Conservation (phyloP, 2,797 vertebrate genomes). For the Martes flavigula region DNA sequence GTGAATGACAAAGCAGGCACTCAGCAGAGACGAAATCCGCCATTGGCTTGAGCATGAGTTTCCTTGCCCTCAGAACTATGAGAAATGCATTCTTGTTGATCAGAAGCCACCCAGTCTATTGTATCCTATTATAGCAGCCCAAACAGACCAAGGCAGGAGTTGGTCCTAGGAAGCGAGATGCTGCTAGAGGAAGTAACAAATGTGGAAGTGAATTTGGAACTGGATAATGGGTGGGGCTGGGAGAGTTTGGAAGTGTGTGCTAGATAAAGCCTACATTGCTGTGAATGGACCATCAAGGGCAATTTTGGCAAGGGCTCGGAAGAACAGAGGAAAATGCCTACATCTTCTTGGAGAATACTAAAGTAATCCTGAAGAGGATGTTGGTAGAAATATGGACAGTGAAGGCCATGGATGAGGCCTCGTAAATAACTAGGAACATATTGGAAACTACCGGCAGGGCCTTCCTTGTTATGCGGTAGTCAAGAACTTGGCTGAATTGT, state of each 20-base stretch:
- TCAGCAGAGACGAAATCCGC: neutral
- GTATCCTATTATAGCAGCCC: neutral
- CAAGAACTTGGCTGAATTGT: neutral
- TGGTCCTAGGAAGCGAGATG: neutral
- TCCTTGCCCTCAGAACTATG: neutral
- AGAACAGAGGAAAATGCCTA: neutral
- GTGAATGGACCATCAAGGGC: neutral
- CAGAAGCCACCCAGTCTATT: neutral
- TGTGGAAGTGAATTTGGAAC: neutral
- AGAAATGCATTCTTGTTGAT: neutral
- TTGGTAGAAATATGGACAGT: neutral
- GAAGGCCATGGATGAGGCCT: neutral
- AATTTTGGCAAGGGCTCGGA: neutral
- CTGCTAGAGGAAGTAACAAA: neutral
- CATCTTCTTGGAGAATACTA: fast-evolving
- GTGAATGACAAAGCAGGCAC: neutral
- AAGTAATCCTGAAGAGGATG: neutral
- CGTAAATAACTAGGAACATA: neutral
- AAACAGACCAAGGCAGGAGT: too few species aligned
- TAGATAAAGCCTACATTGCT: neutral
- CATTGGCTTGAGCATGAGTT: neutral
- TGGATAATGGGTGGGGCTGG: neutral
- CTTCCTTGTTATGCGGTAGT: neutral
- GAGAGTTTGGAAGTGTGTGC: neutral
- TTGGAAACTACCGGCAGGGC: neutral